A percentile compares a stretch with the other conserved stretches of the same genome.
Conservation (phyloP, 2,113 vertebrate genomes). For the Cyprinus carpio region DNA sequence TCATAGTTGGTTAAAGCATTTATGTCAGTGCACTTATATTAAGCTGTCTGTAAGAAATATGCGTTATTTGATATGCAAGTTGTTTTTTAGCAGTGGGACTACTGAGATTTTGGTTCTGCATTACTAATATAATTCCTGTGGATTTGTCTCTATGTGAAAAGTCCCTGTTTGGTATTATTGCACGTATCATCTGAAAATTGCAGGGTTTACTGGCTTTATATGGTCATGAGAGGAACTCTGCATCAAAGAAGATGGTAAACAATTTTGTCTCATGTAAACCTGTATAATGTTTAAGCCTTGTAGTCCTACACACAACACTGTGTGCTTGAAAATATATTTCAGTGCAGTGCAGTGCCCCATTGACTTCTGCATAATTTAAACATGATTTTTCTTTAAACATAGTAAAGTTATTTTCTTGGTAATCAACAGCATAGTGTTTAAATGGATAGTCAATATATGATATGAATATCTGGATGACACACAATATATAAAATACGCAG, state of each 20-base stretch:
- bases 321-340: not conserved
- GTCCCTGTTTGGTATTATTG: not conserved
- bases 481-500: too few species aligned
- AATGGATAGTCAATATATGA: not conserved
- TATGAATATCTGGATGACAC: too few species aligned
- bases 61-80: not conserved
- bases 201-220: slow-evolving; percentile 10
- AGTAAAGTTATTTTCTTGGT: not conserved
- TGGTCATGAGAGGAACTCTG: not conserved
- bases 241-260: not conserved
- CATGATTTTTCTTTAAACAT: not conserved
- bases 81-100: not conserved
- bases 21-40: not conserved
- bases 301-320: not conserved
- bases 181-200: not conserved
- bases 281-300: not conserved
- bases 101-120: not conserved
- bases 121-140: not conserved
- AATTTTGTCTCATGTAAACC: not conserved
- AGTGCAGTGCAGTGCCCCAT: not conserved
- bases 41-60: not conserved
- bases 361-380: not conserved
- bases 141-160: not conserved
- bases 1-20: not conserved
- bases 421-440: not conserved